Evolutionary conservation across 2,797 vertebrate genomes (phyloP).

Genomic region (Coregonus sp.): DNA sequence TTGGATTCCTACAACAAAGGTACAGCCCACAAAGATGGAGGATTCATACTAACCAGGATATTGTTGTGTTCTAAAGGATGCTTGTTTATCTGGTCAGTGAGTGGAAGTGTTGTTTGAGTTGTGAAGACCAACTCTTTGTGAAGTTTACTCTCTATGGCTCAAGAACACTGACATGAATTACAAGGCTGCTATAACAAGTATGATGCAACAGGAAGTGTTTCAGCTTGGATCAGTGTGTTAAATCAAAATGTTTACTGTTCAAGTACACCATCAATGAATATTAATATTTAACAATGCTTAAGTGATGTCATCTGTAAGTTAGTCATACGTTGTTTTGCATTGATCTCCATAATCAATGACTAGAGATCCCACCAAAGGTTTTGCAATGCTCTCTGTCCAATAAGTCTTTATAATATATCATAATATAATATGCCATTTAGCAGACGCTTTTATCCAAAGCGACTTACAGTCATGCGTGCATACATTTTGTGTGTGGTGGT

Average conservation of each 20-base stretch:
- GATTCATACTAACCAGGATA: background rate
- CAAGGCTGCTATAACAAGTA: background rate
- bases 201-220: background rate
- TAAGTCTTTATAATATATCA: too few relatives aligned
- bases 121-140: background rate
- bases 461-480: too few relatives aligned
- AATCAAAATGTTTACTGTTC: background rate
- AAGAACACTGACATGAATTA: background rate
- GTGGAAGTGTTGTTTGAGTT: background rate
- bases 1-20: conserved; percentile 96
- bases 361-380: conserved; percentile 31
- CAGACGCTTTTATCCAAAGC: too few relatives aligned
- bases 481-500: too few relatives aligned
- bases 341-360: conserved; percentile 38
- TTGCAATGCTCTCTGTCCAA: too few relatives aligned
- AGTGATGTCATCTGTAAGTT: too few relatives aligned
- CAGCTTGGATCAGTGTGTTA: background rate
- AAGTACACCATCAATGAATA: too few relatives aligned
- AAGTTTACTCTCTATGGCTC: background rate
- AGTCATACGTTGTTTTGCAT: too few relatives aligned
- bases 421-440: too few relatives aligned
- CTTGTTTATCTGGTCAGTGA: background rate
- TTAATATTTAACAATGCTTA: too few relatives aligned
- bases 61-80: background rate
- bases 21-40: conserved; percentile 36